phyloP scores from a whole-genome alignment of 2,888 invertebrate genomes.

The Melanostoma mellinum region DNA sequence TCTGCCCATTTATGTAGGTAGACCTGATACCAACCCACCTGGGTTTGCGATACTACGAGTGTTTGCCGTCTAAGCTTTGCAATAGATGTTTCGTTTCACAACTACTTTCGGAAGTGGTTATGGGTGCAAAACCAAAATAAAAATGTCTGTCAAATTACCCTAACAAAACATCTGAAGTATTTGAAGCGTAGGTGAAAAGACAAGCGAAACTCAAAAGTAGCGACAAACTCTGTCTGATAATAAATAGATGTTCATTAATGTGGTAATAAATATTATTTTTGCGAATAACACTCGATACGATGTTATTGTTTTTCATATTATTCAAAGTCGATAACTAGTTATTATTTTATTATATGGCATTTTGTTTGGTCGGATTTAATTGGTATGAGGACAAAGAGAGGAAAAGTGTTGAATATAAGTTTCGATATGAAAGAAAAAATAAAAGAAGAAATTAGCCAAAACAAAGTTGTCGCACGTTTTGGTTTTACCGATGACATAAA shows the following conservation, averaged over 20 bases:
- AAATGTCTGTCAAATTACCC: slow-evolving; percentile 30
- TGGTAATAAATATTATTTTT: slow-evolving; percentile 19
- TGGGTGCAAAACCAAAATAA: slow-evolving; percentile 34
- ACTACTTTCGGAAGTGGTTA: slow-evolving; percentile 62
- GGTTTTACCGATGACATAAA: slow-evolving; percentile 52
- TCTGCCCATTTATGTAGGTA: slow-evolving; percentile 65
- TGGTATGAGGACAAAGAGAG: background rate
- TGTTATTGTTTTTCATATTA: slow-evolving; percentile 8
- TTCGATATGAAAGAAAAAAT: background rate
- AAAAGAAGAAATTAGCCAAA: slow-evolving; percentile 32
- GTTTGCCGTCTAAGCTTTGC: slow-evolving; percentile 39
- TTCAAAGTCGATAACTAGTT: slow-evolving; percentile 11
- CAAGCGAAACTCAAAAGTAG: background rate
- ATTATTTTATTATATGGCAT: background rate
- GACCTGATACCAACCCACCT: slow-evolving; percentile 65
- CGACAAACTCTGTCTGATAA: background rate
- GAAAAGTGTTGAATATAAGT: background rate
- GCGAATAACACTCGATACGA: background rate
- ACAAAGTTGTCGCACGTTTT: slow-evolving; percentile 35
- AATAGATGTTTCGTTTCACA: slow-evolving; percentile 61
- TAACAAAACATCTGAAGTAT: slow-evolving; percentile 41
- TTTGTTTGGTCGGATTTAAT: background rate
- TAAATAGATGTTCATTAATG: slow-evolving; percentile 25
- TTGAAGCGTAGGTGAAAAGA: slow-evolving; percentile 8
- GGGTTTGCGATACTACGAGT: slow-evolving; percentile 37